A percentile compares a stretch with the other conserved stretches of the same genome.
phyloP scores from a whole-genome alignment of 1,140 invertebrate genomes.

The Philaenus spumarius region DNA sequence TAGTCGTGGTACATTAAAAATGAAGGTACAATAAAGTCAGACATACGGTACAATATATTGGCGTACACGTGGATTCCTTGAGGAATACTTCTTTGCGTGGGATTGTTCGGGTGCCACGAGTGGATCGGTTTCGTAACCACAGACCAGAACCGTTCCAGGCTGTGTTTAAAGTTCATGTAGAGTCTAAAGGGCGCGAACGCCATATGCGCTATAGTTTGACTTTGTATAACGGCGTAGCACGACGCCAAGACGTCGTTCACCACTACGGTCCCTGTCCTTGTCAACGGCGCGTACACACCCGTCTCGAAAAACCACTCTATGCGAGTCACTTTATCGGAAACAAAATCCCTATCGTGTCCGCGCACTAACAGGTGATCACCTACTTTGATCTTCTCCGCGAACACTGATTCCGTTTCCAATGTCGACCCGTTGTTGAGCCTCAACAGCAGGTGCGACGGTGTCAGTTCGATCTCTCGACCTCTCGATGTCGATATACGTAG shows the following conservation, averaged over 20 bases:
- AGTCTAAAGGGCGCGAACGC: conserved; percentile 72
- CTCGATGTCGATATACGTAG: conserved; percentile 61
- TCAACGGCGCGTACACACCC: conserved; percentile 89
- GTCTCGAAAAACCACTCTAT: conserved; percentile 48
- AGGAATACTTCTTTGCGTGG: conserved; percentile 27
- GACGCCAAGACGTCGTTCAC: conserved; percentile 88
- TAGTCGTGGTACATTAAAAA: no score
- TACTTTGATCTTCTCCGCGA: conserved; percentile 49
- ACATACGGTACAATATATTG: conserved; percentile 54
- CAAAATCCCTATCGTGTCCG: conserved; percentile 38
- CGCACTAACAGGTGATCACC: conserved; percentile 48
- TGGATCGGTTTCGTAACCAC: conserved; percentile 19
- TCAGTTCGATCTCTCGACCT: conserved; percentile 65
- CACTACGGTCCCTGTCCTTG: conserved; percentile 75
- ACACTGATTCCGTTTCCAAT: conserved; percentile 41
- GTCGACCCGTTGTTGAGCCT: conserved; percentile 15
- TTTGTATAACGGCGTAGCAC: conserved; percentile 88
- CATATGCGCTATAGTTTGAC: conserved; percentile 75
- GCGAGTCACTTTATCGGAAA: conserved; percentile 49
- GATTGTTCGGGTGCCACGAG: neutral
- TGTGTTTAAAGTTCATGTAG: conserved; percentile 41
- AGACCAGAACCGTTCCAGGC: conserved; percentile 29
- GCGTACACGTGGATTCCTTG: conserved; percentile 84
- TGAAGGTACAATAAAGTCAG: conserved; percentile 23
- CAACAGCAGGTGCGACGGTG: conserved; percentile 74